Evolutionary conservation across 2,113 vertebrate genomes (phyloP), one percentile per base, ranked within the genome.

Genomic region (Oceanites oceanicus): DNA sequence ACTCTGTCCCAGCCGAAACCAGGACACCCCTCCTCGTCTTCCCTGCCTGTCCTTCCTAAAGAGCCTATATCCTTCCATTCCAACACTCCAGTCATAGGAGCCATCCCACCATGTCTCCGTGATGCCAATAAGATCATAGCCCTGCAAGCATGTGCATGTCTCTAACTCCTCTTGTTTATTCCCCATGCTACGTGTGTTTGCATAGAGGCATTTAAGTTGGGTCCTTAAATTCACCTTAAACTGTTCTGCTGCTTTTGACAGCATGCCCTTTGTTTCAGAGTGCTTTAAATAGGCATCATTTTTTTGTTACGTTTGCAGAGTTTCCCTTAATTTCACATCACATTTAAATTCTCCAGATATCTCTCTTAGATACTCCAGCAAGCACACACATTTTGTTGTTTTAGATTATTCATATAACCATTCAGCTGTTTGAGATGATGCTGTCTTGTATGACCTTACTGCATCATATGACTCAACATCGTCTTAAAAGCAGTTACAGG

Each of bases 401-500:
- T 83, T 75, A 32, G 47, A 19, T 34, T 65, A 82, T 72, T 71
- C 62, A 72, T 25, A 4, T 9, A 68, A 38, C 6, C 7, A 3
- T 83, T 88, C 85, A 79, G 4, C 32, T 93, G 36, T 50, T 92
- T 86, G 86, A 63, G 73, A 47, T 55, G 27, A 56, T 88, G 65
- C 8, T 90, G 49, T 72, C 15, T 74, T 52, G 9, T 47, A 66
- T 52, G 74, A 80, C 34, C 62, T 86, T 91, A 87, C 50, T 89
- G 59, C 42, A 71, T 58, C 15, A 52, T 61, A 56, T 56, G 63
- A 76, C 68, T 95, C 72, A 86, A 47, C 72, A 30, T 15, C 55
- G n/a, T 55, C 61, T 93, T 77, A 94, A 92, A 86, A 89, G 47
- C 74, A 91, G 68, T 96, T 95, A 96, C 53, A 92, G 84, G 59